Conservation (phyloP, 1,140 invertebrate genomes). For the Aphidius gifuensis region DNA sequence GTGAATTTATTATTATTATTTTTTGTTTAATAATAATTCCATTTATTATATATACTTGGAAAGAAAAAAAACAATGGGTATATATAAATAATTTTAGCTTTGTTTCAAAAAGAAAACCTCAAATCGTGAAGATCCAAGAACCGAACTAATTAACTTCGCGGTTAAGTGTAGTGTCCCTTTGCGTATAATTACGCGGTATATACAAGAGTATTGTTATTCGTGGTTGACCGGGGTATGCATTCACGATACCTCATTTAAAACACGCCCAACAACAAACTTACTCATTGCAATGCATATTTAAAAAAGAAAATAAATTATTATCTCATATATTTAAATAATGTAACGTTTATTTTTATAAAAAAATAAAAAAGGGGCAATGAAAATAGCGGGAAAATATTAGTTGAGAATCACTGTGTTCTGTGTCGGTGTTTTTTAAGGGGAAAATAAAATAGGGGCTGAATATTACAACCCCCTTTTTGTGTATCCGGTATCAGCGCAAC, state of each 20-base stretch:
- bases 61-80: constrained; percentile 16
- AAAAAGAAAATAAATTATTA: too few relatives aligned
- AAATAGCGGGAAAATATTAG: background rate
- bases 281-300: too few relatives aligned
- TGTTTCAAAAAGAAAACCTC: constrained; percentile 17
- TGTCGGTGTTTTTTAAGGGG: constrained; percentile 12
- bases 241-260: background rate
- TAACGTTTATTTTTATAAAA: too few relatives aligned
- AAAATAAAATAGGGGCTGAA: constrained; percentile 13
- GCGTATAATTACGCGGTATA: constrained; percentile 11
- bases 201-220: constrained; percentile 19
- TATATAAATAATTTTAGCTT: constrained; percentile 17
- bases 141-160: constrained; percentile 28
- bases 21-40: background rate
- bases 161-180: constrained; percentile 24
- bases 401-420: constrained; percentile 19
- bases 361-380: background rate
- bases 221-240: constrained; percentile 6
- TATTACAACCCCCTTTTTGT: constrained; percentile 10
- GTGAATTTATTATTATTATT: background rate
- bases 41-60: background rate
- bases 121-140: constrained; percentile 19
- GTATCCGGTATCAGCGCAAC: constrained; percentile 28
- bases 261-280: too few relatives aligned
- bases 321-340: background rate